These are phyloP conservation scores for Labeo rohita DNA, from an alignment of 2,113 vertebrate genomes.

Conservation along the genomic window DNA sequence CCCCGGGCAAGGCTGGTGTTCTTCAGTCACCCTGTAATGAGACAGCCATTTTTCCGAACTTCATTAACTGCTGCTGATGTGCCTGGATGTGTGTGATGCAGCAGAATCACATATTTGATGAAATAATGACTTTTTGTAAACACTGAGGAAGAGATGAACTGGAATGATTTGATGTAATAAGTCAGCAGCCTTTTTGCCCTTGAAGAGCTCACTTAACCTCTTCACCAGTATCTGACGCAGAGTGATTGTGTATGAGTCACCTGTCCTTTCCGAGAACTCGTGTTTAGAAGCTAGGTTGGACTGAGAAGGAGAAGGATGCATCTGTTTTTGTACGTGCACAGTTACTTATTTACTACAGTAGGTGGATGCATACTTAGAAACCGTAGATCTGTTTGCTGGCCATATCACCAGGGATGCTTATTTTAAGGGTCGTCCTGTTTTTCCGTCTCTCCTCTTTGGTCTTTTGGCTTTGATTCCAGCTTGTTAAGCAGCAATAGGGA, in stretches of 20 bases:
- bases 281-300: background rate
- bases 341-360: background rate
- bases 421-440: background rate
- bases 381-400: background rate
- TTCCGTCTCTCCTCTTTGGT: background rate
- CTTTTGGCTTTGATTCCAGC: constrained; percentile 33
- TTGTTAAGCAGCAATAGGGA: constrained; percentile 7
- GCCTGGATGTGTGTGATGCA: background rate
- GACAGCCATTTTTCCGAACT: background rate
- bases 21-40: constrained; percentile 33
- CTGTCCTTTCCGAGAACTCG: background rate
- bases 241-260: constrained; percentile 10
- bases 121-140: background rate
- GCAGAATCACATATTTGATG: background rate
- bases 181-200: background rate
- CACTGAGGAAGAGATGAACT: background rate
- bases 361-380: background rate
- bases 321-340: background rate
- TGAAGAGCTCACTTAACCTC: background rate
- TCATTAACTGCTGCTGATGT: background rate
- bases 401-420: background rate
- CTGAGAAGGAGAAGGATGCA: background rate
- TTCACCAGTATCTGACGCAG: background rate
- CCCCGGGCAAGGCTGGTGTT: background rate
- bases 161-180: background rate